Conservation (phyloP, 2,888 invertebrate genomes). For the Metellina segmentata region DNA sequence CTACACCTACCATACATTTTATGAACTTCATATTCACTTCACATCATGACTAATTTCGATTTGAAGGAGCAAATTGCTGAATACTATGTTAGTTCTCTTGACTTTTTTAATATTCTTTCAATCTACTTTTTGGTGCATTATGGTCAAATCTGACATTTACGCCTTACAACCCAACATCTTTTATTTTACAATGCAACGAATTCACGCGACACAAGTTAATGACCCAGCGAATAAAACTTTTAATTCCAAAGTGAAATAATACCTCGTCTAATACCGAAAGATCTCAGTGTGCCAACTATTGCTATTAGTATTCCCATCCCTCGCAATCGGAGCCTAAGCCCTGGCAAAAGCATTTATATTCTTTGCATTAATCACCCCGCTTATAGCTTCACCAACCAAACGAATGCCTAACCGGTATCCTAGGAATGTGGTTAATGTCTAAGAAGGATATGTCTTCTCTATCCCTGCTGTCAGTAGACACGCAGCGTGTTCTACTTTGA, state of each 20-base stretch:
- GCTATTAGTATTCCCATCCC: background rate
- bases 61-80: no score
- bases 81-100: no score
- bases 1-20: no score
- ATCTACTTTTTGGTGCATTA: no score
- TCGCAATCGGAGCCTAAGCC: background rate
- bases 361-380: conserved; percentile 43
- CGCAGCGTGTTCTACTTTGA: conserved; percentile 25
- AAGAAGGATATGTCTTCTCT: conserved; percentile 50
- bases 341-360: conserved; percentile 17
- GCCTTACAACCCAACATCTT: no score
- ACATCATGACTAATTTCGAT: no score
- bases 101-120: no score
- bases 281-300: background rate
- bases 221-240: conserved; percentile 19
- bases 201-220: background rate
- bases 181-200: background rate
- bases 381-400: conserved; percentile 28
- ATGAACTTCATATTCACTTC: no score
- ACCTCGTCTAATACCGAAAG: background rate
- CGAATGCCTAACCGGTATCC: conserved; percentile 53
- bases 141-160: no score
- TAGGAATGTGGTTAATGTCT: conserved; percentile 60
- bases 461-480: conserved; percentile 31
- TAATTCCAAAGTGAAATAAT: conserved; percentile 7